These are phyloP conservation scores for Melinopterus prodromus DNA, from an alignment of 2,888 invertebrate genomes.

Conservation along the genomic window DNA sequence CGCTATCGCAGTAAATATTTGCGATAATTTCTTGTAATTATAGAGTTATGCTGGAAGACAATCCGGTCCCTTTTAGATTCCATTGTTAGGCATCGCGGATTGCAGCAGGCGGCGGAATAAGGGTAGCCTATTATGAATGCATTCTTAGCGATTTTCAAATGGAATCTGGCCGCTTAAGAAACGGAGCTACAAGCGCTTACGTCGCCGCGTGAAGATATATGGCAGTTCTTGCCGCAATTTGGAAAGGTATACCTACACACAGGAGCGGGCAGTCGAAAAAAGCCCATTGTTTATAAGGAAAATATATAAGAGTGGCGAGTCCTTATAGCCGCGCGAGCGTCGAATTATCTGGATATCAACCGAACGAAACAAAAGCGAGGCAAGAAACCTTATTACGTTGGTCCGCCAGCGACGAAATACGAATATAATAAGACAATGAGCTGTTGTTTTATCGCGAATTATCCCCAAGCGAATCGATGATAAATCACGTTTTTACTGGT, in stretches of 20 bases:
- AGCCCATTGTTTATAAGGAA: constrained; percentile 33
- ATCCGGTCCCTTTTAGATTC: constrained; percentile 46
- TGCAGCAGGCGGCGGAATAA: constrained; percentile 39
- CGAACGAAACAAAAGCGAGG: constrained; percentile 16
- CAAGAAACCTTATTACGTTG: constrained; percentile 24
- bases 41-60: constrained; percentile 50
- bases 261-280: constrained; percentile 25
- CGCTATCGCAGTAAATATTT: constrained; percentile 30
- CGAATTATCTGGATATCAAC: constrained; percentile 21
- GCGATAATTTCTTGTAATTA: constrained; percentile 52
- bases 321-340: not conserved
- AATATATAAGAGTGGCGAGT: constrained; percentile 26
- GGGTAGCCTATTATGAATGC: constrained; percentile 49
- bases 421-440: constrained; percentile 20
- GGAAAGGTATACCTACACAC: constrained; percentile 29
- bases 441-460: constrained; percentile 4
- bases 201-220: constrained; percentile 40
- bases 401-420: constrained; percentile 14
- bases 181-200: constrained; percentile 40
- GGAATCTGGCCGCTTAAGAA: constrained; percentile 42
- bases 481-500: not conserved
- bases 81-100: constrained; percentile 38
- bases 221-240: constrained; percentile 36
- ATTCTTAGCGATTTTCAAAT: constrained; percentile 51
- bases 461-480: not conserved